phyloP scores from a whole-genome alignment of 2,888 invertebrate species.

The Sthenelais limicola region DNA sequence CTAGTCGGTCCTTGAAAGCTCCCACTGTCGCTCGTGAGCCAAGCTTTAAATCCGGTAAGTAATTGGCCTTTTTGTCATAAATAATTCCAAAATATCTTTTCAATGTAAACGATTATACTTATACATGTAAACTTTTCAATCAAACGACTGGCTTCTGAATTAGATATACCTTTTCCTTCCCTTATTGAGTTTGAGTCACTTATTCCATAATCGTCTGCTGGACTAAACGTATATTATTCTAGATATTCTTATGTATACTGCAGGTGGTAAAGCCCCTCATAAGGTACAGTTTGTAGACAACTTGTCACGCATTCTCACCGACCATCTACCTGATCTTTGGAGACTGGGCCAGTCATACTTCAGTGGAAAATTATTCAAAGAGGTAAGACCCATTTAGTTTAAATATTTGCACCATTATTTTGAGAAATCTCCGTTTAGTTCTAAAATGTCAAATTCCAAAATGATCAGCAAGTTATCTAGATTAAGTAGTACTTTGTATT shows the following conservation, averaged over 20 bases:
- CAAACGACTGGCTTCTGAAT: neutral
- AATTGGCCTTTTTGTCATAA: neutral
- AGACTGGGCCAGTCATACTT: slow-evolving; percentile 95
- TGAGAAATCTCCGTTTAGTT: neutral
- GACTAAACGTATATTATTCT: neutral
- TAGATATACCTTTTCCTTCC: no score
- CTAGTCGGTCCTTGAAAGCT: slow-evolving; percentile 8
- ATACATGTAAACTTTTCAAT: neutral
- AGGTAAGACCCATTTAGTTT: slow-evolving; percentile 53
- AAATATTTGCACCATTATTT: neutral
- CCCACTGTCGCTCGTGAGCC: slow-evolving; percentile 2
- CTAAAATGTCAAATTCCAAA: neutral
- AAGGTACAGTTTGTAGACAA: slow-evolving; percentile 86
- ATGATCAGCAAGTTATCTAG: no score
- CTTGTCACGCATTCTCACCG: slow-evolving; percentile 82
- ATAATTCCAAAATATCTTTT: no score
- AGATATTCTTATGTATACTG: neutral
- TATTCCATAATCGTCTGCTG: neutral
- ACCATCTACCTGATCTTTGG: slow-evolving; percentile 93
- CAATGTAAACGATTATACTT: neutral
- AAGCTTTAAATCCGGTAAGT: slow-evolving; percentile 42
- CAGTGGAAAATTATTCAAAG: slow-evolving; percentile 76
- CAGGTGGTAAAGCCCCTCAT: slow-evolving; percentile 64
- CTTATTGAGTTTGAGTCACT: neutral
- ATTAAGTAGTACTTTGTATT: no score